A percentile compares a stretch with the other conserved stretches of the same genome.
Evolutionary conservation across 1,140 invertebrate genomes (phyloP).

Genomic region (Drosophila mojavensis): DNA sequence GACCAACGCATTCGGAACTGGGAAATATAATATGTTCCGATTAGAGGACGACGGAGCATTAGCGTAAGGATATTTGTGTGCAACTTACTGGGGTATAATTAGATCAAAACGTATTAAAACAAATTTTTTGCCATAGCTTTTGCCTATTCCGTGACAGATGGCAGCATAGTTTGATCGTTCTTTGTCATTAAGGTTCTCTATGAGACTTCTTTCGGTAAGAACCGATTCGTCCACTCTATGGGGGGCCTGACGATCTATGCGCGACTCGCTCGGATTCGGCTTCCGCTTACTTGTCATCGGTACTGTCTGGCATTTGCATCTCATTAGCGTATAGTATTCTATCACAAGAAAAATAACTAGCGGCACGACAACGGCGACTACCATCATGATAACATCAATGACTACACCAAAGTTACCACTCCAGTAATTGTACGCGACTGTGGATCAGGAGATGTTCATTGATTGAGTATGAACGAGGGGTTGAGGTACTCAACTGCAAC

Average conservation of each 20-base stretch:
- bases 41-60: not conserved
- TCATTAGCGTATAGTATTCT: conserved; percentile 20
- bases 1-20: conserved; percentile 55
- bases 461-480: not conserved
- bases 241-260: not conserved
- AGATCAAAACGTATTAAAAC: conserved; percentile 49
- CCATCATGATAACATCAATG: not conserved
- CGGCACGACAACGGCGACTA: rapidly evolving
- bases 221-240: conserved; percentile 26
- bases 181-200: conserved; percentile 9
- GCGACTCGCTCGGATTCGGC: not conserved
- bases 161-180: conserved; percentile 12
- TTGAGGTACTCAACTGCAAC: conserved; percentile 56
- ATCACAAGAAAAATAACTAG: not conserved
- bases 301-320: not conserved
- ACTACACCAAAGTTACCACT: not conserved
- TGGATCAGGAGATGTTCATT: not conserved
- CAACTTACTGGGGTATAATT: conserved; percentile 42
- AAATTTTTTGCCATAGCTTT: not conserved
- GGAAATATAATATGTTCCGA: not conserved
- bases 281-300: not conserved
- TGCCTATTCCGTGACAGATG: conserved; percentile 21
- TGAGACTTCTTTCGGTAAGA: conserved; percentile 10
- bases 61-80: too few relatives aligned
- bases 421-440: conserved; percentile 19